Percentiles rank a stretch among this genome's conserved stretches.
phyloP scores from a whole-genome alignment of 2,113 vertebrate species.

The Connochaetes taurinus region DNA sequence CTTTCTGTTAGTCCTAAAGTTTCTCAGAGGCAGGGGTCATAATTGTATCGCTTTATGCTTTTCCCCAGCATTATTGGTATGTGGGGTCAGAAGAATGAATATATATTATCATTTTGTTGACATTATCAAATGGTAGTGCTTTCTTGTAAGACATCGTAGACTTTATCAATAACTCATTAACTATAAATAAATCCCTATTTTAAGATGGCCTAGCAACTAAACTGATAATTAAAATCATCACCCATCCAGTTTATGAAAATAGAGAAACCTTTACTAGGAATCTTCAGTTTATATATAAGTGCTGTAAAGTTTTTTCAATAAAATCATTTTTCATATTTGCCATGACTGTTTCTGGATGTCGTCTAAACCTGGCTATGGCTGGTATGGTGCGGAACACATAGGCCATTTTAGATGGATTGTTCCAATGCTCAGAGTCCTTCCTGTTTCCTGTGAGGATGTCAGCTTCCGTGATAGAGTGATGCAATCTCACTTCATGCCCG shows the following conservation, averaged over 20 bases:
- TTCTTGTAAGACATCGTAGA: neutral
- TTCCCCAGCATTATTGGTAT: neutral
- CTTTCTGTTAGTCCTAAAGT: neutral
- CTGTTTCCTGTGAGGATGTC: neutral
- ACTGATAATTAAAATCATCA: neutral
- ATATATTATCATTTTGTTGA: neutral
- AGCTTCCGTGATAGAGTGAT: neutral
- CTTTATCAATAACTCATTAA: neutral
- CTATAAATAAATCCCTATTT: neutral
- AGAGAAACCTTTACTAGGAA: neutral
- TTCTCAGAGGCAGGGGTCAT: neutral
- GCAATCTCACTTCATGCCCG: neutral
- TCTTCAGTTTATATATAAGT: neutral
- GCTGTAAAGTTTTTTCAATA: neutral
- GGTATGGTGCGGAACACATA: neutral
- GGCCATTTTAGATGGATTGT: neutral
- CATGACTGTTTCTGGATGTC: neutral
- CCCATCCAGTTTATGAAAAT: neutral
- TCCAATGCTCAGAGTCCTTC: neutral
- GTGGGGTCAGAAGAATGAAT: neutral
- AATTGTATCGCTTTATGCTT: neutral
- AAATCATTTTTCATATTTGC: neutral
- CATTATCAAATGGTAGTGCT: neutral
- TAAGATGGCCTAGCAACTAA: neutral
- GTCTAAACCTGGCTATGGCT: neutral